These are phyloP conservation scores for Thymallus thymallus DNA, from an alignment of 2,113 vertebrate species.

Conservation along the genomic window DNA sequence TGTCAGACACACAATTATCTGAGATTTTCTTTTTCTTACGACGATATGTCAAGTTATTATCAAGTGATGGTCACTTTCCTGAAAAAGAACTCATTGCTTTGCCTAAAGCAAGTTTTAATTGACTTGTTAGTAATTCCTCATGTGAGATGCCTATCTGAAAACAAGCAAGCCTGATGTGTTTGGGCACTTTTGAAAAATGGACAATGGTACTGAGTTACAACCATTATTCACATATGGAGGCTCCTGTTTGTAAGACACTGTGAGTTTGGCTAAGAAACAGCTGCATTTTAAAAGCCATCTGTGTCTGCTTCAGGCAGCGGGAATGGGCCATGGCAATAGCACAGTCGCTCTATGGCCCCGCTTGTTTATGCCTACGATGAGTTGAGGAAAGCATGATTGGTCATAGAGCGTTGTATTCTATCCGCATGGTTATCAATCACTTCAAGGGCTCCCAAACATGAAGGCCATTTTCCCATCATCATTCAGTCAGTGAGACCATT, in stretches of 20 bases:
- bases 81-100: conserved; percentile 20
- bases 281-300: conserved; percentile 44
- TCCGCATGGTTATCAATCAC: conserved; percentile 66
- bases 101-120: conserved; percentile 36
- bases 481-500: conserved; percentile 63
- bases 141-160: conserved; percentile 45
- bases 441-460: conserved; percentile 55
- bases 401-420: conserved; percentile 34
- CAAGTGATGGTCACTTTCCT: conserved; percentile 49
- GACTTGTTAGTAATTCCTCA: conserved; percentile 32
- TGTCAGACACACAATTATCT: neutral
- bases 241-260: conserved; percentile 14
- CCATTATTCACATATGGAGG: conserved; percentile 52
- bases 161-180: conserved; percentile 54
- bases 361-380: conserved; percentile 63
- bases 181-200: conserved; percentile 63
- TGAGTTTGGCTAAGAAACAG: conserved; percentile 46
- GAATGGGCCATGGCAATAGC: neutral
- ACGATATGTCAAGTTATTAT: conserved; percentile 24
- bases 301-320: conserved; percentile 29
- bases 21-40: neutral
- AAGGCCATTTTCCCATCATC: conserved; percentile 64
- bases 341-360: conserved; percentile 25
- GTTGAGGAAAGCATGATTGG: conserved; percentile 35
- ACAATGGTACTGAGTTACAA: conserved; percentile 55